These are phyloP conservation scores for Magallana gigas DNA, from an alignment of 1,140 invertebrate species.

Conservation along the genomic window DNA sequence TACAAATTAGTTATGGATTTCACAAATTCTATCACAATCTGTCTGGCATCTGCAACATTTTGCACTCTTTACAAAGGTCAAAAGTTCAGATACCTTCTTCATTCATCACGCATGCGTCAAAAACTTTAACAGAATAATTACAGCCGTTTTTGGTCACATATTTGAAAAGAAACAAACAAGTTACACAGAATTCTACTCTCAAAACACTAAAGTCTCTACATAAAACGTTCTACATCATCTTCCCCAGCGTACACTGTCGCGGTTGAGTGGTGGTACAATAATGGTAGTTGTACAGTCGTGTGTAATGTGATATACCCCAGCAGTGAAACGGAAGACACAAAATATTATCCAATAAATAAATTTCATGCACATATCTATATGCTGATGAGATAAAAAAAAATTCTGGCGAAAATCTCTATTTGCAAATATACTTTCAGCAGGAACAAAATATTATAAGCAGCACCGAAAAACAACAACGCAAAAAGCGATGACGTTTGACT, in stretches of 20 bases:
- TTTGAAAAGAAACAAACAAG: not conserved
- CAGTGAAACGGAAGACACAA: constrained; percentile 31
- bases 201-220: constrained; percentile 9
- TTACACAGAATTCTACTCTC: not conserved
- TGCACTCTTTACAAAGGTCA: constrained; percentile 26
- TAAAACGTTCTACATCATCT: not conserved
- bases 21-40: constrained; percentile 27
- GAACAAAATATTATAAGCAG: constrained; percentile 1
- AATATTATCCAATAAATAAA: constrained; percentile 28
- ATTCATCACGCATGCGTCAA: constrained; percentile 28
- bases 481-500: not conserved
- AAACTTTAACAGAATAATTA: not conserved
- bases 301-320: not conserved
- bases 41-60: not conserved
- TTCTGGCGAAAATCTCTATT: not conserved
- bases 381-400: not conserved
- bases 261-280: not conserved
- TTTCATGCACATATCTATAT: not conserved
- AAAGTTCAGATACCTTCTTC: constrained; percentile 19
- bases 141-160: constrained; percentile 4
- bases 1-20: constrained; percentile 37
- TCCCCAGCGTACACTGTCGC: constrained; percentile 10
- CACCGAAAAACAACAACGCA: not conserved
- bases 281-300: not conserved
- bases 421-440: constrained; percentile 20